Evolutionary conservation across 2,113 vertebrate species (phyloP).

Genomic region (Pongo pygmaeus): DNA sequence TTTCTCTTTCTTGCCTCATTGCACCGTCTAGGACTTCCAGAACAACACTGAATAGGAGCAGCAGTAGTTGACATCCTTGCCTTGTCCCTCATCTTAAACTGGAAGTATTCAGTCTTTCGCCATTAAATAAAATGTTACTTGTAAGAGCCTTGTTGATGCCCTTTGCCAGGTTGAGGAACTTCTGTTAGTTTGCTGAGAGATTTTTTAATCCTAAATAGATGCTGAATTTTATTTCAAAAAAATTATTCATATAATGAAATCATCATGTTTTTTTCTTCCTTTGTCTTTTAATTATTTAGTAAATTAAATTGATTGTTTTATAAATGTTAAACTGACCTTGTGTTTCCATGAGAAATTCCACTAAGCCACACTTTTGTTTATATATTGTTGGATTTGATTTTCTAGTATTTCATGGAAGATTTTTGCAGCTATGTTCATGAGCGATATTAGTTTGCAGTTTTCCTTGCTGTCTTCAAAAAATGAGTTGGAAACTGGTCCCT

Average conservation of each 20-base stretch:
- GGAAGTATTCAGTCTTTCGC: background rate
- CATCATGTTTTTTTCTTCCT: background rate
- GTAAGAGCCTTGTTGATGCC: background rate
- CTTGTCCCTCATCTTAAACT: background rate
- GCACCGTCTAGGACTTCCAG: background rate
- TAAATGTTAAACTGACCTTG: background rate
- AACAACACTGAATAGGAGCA: background rate
- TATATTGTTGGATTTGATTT: background rate
- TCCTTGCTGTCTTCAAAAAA: background rate
- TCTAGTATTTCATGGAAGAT: background rate
- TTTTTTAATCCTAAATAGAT: background rate
- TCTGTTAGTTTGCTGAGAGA: background rate
- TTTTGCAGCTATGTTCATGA: background rate
- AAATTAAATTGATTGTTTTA: background rate
- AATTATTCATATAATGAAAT: background rate
- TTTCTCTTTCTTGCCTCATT: background rate
- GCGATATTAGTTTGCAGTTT: background rate
- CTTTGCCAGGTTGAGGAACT: background rate
- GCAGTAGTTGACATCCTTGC: background rate
- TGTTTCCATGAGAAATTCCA: background rate
- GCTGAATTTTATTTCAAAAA: background rate
- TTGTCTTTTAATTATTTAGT: background rate
- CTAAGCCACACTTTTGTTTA: background rate
- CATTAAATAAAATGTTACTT: background rate
- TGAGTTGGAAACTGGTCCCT: too few relatives aligned